Evolutionary conservation across 2,888 invertebrate species (phyloP).

Genomic region (Drosophila diplacantha): DNA sequence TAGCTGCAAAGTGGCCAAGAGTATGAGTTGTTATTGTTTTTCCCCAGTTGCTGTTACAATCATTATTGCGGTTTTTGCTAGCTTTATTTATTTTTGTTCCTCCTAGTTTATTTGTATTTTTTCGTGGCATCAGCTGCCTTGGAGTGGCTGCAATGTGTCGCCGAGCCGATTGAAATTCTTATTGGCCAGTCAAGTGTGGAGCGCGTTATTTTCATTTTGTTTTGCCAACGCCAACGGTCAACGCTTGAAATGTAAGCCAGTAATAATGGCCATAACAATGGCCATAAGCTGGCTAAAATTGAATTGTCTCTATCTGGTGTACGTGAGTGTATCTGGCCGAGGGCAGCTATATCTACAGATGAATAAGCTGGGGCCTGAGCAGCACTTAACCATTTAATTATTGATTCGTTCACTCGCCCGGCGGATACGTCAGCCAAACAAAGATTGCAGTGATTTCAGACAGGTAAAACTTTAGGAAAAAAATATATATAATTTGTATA

Average conservation of each 20-base stretch:
- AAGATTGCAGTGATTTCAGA: not conserved
- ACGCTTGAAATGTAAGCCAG: slow-evolving; percentile 37
- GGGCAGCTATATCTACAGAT: slow-evolving; percentile 19
- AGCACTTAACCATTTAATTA: slow-evolving; percentile 31
- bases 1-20: slow-evolving; percentile 12
- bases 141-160: slow-evolving; percentile 38
- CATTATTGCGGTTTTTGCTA: slow-evolving; percentile 18
- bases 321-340: slow-evolving; percentile 25
- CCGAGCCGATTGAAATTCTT: slow-evolving; percentile 36
- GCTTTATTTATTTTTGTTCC: slow-evolving; percentile 13
- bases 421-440: slow-evolving; percentile 5
- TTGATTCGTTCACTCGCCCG: slow-evolving; percentile 8
- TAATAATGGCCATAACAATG: slow-evolving; percentile 34
- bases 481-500: no score
- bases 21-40: slow-evolving; percentile 34
- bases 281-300: slow-evolving; percentile 41
- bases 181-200: slow-evolving; percentile 34
- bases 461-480: not conserved
- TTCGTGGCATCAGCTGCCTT: slow-evolving; percentile 55
- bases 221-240: slow-evolving; percentile 40
- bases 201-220: slow-evolving; percentile 31
- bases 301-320: slow-evolving; percentile 35
- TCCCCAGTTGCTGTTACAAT: slow-evolving; percentile 11
- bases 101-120: slow-evolving; percentile 4
- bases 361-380: slow-evolving; percentile 28